Base-by-base conservation (phyloP, 2,888 invertebrate species). In the Cerceris rybyensis region DNA sequence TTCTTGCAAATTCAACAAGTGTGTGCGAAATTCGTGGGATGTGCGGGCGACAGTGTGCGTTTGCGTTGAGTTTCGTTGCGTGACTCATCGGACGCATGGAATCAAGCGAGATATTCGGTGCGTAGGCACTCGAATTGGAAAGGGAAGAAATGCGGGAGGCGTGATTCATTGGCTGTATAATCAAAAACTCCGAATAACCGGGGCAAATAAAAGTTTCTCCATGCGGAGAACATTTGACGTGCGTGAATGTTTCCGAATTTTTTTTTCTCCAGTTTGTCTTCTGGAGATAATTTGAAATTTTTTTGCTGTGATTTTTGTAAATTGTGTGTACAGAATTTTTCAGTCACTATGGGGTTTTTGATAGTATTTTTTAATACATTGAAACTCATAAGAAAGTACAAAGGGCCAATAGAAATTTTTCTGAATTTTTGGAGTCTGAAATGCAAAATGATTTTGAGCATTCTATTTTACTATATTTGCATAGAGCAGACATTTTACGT, bases 81-180 rank as follows among this genome's bases (percentile, higher is more conserved):
- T 79, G 79, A 79, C 50, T 79, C 79, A 79, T 54, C 55, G 61
- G n/a, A 28, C 55, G 58, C 58, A 49, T 13, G 64, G 69, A 58
- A 43, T 43, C 70, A 58, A 63, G 17, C 63, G 63, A 75, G 70
- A 72, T 79, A 74, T 81, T 75, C 59, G 43, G 52, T 70, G 55
- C 68, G 82, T 75, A 54, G 75, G 59, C 79, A 39, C 63, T 70
- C 58, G 57, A 58, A 75, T 70, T 50, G 55, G 46, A 46, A 66
- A 60, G 58, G 16, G 65, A 60, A 70, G 71, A 63, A 75, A 60
- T 55, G 61, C 61, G 11, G 42, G 39, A 49, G 39, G 43, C 68
- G 73, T 79, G 81, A 82, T 79, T 81, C 81, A 81, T 66, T 42
- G 71, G 54, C 52, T 42, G 71, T 57, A 58, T 74, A 78, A 81